Conservation (phyloP, 2,888 invertebrate species). For the Halictus ligatus region DNA sequence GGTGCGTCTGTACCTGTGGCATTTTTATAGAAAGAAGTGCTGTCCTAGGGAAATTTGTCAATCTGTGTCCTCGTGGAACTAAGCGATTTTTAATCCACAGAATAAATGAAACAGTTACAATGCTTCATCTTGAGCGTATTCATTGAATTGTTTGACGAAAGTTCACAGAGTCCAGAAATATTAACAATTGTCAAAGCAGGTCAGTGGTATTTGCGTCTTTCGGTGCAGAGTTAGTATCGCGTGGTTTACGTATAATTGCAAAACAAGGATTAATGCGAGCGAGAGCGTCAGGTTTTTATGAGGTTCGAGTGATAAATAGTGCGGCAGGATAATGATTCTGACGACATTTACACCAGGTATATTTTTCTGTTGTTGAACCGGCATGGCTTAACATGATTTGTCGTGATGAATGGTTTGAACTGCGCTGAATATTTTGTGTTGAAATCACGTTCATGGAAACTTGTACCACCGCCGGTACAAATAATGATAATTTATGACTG, state of each 20-base stretch:
- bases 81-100: background rate
- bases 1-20: too few species aligned
- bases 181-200: background rate
- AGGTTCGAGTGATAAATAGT: constrained; percentile 60
- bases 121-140: background rate
- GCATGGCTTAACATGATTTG: constrained; percentile 56
- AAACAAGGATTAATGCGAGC: background rate
- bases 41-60: too few species aligned
- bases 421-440: constrained; percentile 48
- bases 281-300: constrained; percentile 9
- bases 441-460: constrained; percentile 60
- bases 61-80: too few species aligned
- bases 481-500: constrained; percentile 32
- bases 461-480: constrained; percentile 32
- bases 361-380: constrained; percentile 58
- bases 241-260: background rate
- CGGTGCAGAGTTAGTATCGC: background rate
- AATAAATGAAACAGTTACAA: background rate
- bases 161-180: background rate
- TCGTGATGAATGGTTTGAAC: constrained; percentile 62
- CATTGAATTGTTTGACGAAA: background rate
- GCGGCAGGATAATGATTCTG: constrained; percentile 27
- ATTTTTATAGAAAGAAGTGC: too few species aligned
- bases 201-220: background rate
- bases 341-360: constrained; percentile 58